These are phyloP conservation scores for Hozukius guyotensis DNA, from an alignment of 2,797 vertebrate species.

Conservation along the genomic window DNA sequence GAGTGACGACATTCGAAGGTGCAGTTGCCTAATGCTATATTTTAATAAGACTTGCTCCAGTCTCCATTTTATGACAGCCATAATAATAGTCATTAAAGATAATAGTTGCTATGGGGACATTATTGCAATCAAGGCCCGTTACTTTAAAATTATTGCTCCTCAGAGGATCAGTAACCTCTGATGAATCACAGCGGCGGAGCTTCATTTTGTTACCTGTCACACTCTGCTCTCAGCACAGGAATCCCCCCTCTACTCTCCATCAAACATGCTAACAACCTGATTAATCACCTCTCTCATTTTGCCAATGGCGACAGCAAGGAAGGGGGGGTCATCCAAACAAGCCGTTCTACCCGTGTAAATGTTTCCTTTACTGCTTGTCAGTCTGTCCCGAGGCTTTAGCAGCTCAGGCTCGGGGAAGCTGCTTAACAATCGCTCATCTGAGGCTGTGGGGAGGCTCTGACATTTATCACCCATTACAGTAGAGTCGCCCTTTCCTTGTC, in stretches of 20 bases:
- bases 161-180: constrained; percentile 58
- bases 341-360: constrained; percentile 66
- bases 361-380: constrained; percentile 77
- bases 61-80: constrained; percentile 67
- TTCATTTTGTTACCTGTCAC: constrained; percentile 59
- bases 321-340: constrained; percentile 73
- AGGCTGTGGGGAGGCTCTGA: constrained; percentile 66
- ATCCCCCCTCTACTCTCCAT: constrained; percentile 56
- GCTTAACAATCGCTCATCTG: constrained; percentile 71
- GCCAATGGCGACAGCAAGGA: constrained; percentile 52
- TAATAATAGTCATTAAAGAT: constrained; percentile 78
- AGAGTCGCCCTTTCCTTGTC: constrained; percentile 67
- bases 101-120: constrained; percentile 79
- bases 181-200: constrained; percentile 61
- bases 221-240: constrained; percentile 18
- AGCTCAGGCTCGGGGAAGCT: constrained; percentile 54
- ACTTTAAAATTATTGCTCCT: constrained; percentile 72
- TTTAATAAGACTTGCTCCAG: constrained; percentile 68
- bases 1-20: constrained; percentile 6
- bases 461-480: constrained; percentile 76
- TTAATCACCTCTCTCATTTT: constrained; percentile 72
- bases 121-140: constrained; percentile 75
- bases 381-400: constrained; percentile 55
- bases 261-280: constrained; percentile 78
- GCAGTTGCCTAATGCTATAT: constrained; percentile 36